phyloP scores from a whole-genome alignment of 2,797 vertebrate species.

The Gambusia yucatana region DNA sequence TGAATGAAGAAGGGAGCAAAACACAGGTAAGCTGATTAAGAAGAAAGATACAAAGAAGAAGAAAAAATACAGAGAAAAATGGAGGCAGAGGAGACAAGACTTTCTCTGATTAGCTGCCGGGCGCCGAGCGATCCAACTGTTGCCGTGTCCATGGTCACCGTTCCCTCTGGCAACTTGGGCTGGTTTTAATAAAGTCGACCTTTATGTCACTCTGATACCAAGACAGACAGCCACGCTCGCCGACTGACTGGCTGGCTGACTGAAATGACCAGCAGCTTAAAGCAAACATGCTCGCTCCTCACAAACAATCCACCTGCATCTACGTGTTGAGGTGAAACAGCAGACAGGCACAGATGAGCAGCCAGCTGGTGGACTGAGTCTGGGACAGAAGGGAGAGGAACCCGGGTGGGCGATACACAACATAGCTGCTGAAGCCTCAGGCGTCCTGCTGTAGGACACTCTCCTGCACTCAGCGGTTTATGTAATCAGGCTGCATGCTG shows the following conservation, averaged over 20 bases:
- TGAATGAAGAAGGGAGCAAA: slow-evolving; percentile 2
- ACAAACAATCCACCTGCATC: slow-evolving; percentile 19
- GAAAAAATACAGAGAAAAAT: slow-evolving; percentile 23
- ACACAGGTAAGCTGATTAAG: slow-evolving; percentile 51
- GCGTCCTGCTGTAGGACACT: slow-evolving; percentile 67
- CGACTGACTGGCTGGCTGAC: slow-evolving; percentile 11
- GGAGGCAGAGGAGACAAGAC: slow-evolving; percentile 44
- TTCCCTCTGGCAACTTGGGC: slow-evolving; percentile 60
- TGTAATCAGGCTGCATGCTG: slow-evolving; percentile 64
- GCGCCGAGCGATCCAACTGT: slow-evolving; percentile 51
- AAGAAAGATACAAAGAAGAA: slow-evolving; percentile 25
- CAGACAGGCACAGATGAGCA: slow-evolving; percentile 55
- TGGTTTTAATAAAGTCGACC: slow-evolving; percentile 75
- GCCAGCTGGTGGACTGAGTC: slow-evolving; percentile 59
- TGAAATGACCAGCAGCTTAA: slow-evolving; percentile 30
- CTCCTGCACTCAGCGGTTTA: slow-evolving; percentile 58
- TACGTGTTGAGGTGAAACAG: slow-evolving; percentile 30
- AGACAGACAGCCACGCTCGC: slow-evolving; percentile 23
- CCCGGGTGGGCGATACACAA: slow-evolving; percentile 42
- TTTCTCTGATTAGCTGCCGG: slow-evolving; percentile 70
- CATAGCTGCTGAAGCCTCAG: slow-evolving; percentile 55
- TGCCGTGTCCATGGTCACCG: slow-evolving; percentile 56
- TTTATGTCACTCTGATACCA: slow-evolving; percentile 63
- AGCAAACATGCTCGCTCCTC: slow-evolving; percentile 22
- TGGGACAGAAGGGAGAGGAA: slow-evolving; percentile 46